Base-by-base conservation (phyloP, 2,113 vertebrate species). In the Dasypus novemcinctus region DNA sequence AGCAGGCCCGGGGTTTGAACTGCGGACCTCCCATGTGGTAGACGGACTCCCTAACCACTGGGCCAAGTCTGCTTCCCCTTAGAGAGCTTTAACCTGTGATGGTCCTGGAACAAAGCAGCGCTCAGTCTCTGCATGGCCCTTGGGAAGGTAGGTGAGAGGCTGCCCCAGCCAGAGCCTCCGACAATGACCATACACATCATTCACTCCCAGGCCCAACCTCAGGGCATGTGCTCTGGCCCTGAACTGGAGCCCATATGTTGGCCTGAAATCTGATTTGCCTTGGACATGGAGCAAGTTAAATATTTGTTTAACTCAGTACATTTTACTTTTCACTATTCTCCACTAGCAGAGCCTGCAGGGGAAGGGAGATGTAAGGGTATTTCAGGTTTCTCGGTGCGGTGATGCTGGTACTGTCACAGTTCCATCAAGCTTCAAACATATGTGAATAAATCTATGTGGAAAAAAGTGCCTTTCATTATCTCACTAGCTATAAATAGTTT, bases 231-330 rank as follows among this genome's bases (percentile, higher is more conserved):
- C 90, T 87, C 80, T 21, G 46, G 49, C 27, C 71, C 66, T 86
- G 81, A 90, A 68, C 94, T 97, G 87, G 69, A 90, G 89, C 89
- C 63, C 96, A 92, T 74, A 94, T 94, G 92, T 82, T 92, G 84
- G 61, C 92, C 84, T 96, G 92, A 52, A 96, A 95, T 83, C 90
- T 95, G 90, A 96, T 96, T 97, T 97, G 85, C 90, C 72, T 97
- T 97, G 95, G 96, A 96, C 14, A n/a, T 38, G 76, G 49, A 95
- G 78, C 96, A 97, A 97, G 90, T 92, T 93, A 96, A 97, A 95
- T 95, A 96, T 97, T 97, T 97, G 92, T 90, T 96, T 96, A 97
- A 95, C 95, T 96, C 90, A 91, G 87, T 92, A 46, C 88, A 57
- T 90, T 97, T 92, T 92, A 93, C 71, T 93, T 74, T 90, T 59